phyloP scores from a whole-genome alignment of 2,113 vertebrate genomes.

The Phodopus roborovskii region DNA sequence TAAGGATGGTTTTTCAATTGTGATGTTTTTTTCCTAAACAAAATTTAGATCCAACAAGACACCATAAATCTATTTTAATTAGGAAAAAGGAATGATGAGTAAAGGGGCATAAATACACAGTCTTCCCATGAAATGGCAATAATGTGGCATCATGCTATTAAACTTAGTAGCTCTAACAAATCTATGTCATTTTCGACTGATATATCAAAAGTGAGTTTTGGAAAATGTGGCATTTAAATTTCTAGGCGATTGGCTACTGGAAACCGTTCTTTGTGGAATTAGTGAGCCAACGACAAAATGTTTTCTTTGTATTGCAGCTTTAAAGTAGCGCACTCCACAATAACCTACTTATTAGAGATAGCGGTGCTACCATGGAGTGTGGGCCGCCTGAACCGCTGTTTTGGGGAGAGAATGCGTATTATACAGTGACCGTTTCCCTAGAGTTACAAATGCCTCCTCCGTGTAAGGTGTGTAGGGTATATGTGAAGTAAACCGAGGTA shows the following conservation, averaged over 20 bases:
- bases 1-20: conserved; percentile 49
- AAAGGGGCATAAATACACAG: neutral
- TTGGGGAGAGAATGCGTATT: conserved; percentile 61
- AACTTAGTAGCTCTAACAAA: conserved; percentile 35
- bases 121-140: conserved; percentile 54
- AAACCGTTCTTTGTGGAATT: conserved; percentile 60
- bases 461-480: conserved; percentile 75
- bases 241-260: conserved; percentile 60
- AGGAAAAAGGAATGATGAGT: conserved; percentile 53
- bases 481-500: conserved; percentile 77
- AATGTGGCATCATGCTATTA: conserved; percentile 13
- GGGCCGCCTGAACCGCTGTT: conserved; percentile 70
- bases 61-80: conserved; percentile 42
- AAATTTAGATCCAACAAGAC: neutral
- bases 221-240: conserved; percentile 66
- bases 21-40: conserved; percentile 8
- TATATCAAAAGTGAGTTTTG: conserved; percentile 51
- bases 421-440: conserved; percentile 79
- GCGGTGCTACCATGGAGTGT: conserved; percentile 84
- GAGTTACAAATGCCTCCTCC: conserved; percentile 73
- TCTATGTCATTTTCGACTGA: conserved; percentile 11
- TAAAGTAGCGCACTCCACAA: conserved; percentile 86
- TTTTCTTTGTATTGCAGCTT: conserved; percentile 90
- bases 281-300: neutral
- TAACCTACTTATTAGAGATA: conserved; percentile 82